Percentiles rank a stretch among this genome's conserved stretches.
Conservation (phyloP, 2,113 vertebrate genomes). For the Poeciliopsis prolifica region DNA sequence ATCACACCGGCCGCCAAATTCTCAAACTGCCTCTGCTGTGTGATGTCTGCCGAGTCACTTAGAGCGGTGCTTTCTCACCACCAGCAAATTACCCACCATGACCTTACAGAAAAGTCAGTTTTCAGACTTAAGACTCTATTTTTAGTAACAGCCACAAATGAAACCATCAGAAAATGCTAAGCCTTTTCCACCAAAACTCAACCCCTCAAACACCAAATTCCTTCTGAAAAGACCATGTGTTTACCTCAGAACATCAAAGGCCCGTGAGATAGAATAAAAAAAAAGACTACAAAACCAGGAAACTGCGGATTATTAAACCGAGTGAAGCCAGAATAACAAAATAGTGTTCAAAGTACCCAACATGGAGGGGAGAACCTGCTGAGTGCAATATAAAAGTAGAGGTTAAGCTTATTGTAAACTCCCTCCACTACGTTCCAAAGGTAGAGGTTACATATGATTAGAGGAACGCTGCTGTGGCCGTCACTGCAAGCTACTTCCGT, state of each 20-base stretch:
- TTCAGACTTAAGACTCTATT: conserved; percentile 47
- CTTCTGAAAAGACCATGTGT: conserved; percentile 35
- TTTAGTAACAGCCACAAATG: conserved; percentile 1
- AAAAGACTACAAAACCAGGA: conserved; percentile 36
- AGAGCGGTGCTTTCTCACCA: conserved; percentile 83
- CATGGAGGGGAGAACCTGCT: conserved; percentile 84
- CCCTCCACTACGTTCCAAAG: conserved; percentile 80
- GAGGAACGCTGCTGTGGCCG: conserved; percentile 78
- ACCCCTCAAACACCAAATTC: conserved; percentile 24
- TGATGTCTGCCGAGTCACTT: conserved; percentile 44
- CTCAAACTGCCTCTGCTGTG: too few species aligned
- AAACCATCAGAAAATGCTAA: conserved; percentile 27
- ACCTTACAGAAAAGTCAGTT: conserved; percentile 83
- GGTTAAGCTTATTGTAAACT: conserved; percentile 90
- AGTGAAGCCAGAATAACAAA: conserved; percentile 82
- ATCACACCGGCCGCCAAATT: too few species aligned
- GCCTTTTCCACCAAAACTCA: conserved; percentile 19
- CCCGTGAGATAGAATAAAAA: conserved; percentile 38
- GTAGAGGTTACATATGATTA: conserved; percentile 82
- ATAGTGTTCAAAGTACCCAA: conserved; percentile 84
- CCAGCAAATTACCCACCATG: conserved; percentile 87
- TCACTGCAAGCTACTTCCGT: conserved; percentile 83
- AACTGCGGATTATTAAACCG: conserved; percentile 79
- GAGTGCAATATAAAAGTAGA: conserved; percentile 83
- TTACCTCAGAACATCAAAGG: conserved; percentile 66